Base-by-base conservation (phyloP, 2,113 vertebrate species). In the Riparia riparia region DNA sequence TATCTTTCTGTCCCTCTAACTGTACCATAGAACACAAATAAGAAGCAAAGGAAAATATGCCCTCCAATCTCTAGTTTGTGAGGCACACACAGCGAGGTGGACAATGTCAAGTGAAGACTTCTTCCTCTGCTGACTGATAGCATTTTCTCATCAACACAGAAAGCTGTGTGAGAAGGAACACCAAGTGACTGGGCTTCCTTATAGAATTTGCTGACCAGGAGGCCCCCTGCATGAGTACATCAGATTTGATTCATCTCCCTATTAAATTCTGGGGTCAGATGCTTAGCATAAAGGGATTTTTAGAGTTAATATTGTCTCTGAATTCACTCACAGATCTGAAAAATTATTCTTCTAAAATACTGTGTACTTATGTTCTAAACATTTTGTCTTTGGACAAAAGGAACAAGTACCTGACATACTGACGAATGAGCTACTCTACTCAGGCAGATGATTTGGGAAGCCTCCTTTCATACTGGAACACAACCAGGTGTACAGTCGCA, bases 161-260 rank as follows among this genome's bases (percentile, higher is more conserved):
- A 78, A 61, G 6, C 16, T 54, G 18, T 5, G 3, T 37, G 39
- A 79, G 49, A 51, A 16, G 12, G 47, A 86, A 82, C 0, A 0
- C 4, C 39, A 60, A 61, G 10, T 26, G 17, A 42, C 13, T 50
- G 4, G 3, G 39, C 24, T 63, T 73, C 12, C 21, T 66, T 47
- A n/a, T 2, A 77, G 31, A 77, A 84, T n/a, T 56, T 81, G 24
- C 31, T 84, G 37, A 74, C 15, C 26, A 68, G 72, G 26, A 91
- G 74, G 24, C 12, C 49, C 29, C 2, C 3, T 54, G 14, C 41
- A 22, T 28, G 18, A 45, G 17, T 34, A 73, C 17, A 37, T 51
- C 26, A 50, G 7, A 47, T 63, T 42, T 81, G 4, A 86, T 34
- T 29, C 77, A 54, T 21, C 37, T 68, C 13, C 6, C 17, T 49